Conservation (phyloP, 2,797 vertebrate genomes). For the Siniperca undulata region DNA sequence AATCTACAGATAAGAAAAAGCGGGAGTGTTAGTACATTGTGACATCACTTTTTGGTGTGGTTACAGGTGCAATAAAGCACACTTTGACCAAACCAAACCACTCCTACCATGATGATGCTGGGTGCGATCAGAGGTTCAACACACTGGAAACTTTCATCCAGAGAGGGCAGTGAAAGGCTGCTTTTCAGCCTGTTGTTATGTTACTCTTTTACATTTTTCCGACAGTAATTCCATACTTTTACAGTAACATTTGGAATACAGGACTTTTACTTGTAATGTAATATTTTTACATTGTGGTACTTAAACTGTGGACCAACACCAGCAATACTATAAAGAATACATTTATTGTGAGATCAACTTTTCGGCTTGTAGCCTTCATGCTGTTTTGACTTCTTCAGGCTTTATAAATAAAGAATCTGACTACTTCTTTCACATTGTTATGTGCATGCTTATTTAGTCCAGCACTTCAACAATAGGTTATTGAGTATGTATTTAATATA, state of each 20-base stretch:
- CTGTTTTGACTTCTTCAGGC: not conserved
- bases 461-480: not conserved
- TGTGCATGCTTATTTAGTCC: not conserved
- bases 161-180: not conserved
- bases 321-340: too few species aligned
- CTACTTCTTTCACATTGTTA: not conserved
- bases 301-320: not conserved
- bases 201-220: too few species aligned
- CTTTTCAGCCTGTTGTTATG: not conserved
- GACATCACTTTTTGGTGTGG: not conserved
- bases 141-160: not conserved
- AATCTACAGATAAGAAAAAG: not conserved
- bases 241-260: too few species aligned
- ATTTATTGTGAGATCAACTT: too few species aligned
- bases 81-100: not conserved
- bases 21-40: not conserved
- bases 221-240: too few species aligned
- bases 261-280: too few species aligned
- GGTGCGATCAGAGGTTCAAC: not conserved
- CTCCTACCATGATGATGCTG: not conserved
- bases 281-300: not conserved
- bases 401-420: not conserved
- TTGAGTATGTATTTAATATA: not conserved
- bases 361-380: not conserved
- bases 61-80: conserved; percentile 1